Evolutionary conservation across 2,113 vertebrate species (phyloP).

Genomic region (Aspiorhynchus laticeps): DNA sequence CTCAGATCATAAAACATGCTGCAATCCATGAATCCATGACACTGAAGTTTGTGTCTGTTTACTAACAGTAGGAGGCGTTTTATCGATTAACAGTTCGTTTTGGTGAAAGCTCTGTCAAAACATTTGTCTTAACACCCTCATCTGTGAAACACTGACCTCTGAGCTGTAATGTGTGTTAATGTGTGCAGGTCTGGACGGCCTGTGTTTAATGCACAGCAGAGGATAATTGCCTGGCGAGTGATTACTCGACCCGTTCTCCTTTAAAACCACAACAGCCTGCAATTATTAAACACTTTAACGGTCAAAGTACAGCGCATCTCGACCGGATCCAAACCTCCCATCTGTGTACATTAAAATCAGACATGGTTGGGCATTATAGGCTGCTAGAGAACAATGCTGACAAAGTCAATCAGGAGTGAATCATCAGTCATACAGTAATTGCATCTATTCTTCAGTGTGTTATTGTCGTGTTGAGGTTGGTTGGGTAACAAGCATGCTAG

Average conservation of each 20-base stretch:
- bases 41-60: background rate
- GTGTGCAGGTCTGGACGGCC: background rate
- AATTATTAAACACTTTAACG: conserved; percentile 52
- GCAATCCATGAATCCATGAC: background rate
- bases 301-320: conserved; percentile 17
- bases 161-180: background rate
- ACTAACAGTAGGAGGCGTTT: background rate
- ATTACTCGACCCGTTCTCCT: background rate
- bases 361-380: background rate
- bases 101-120: background rate
- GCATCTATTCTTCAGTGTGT: too few species aligned
- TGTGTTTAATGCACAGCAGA: conserved; percentile 44
- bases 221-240: conserved; percentile 48
- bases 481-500: background rate
- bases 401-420: background rate
- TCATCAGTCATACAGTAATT: background rate
- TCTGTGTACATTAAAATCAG: conserved; percentile 7
- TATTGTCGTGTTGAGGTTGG: background rate
- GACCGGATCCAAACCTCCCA: conserved; percentile 17
- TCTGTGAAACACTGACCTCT: background rate
- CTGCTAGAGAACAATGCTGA: background rate
- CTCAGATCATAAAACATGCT: background rate
- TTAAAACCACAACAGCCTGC: conserved; percentile 50
- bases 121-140: background rate
- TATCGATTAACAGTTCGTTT: background rate